Evolutionary conservation across 1,140 invertebrate genomes (phyloP).

Genomic region (Drosophila tristis): DNA sequence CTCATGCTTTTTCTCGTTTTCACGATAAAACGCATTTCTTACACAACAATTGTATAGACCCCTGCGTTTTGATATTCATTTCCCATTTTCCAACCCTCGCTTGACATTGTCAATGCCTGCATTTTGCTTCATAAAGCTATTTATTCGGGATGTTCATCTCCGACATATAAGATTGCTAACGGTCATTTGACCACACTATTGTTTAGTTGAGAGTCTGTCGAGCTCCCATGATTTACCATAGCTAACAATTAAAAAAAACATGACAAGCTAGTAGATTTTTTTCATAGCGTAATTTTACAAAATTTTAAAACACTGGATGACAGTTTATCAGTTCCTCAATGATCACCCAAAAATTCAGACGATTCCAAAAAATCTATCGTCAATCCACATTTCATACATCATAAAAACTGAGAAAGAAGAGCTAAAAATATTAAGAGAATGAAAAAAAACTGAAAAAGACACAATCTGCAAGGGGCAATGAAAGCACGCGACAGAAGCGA

Average conservation of each 20-base stretch:
- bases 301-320: no score
- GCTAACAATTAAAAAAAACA: not conserved
- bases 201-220: conserved; percentile 8
- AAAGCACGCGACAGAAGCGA: conserved; percentile 62
- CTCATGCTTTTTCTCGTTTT: conserved; percentile 26
- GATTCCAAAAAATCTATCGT: not conserved
- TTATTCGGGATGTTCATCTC: conserved; percentile 32
- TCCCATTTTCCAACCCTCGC: no score
- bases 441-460: conserved; percentile 10
- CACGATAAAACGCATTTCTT: conserved; percentile 47
- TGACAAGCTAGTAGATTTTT: not conserved
- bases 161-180: conserved; percentile 49
- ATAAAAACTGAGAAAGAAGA: conserved; percentile 51
- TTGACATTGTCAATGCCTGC: conserved; percentile 1
- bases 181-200: conserved; percentile 47
- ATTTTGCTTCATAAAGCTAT: conserved; percentile 23
- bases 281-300: no score
- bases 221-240: conserved; percentile 22
- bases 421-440: conserved; percentile 61
- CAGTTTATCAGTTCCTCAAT: no score
- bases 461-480: conserved; percentile 11
- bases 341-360: not conserved
- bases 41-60: conserved; percentile 30
- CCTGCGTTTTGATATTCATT: not conserved
- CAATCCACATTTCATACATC: conserved; percentile 55